Base-by-base conservation (phyloP, 2,113 vertebrate genomes). In the Leiothrix lutea region DNA sequence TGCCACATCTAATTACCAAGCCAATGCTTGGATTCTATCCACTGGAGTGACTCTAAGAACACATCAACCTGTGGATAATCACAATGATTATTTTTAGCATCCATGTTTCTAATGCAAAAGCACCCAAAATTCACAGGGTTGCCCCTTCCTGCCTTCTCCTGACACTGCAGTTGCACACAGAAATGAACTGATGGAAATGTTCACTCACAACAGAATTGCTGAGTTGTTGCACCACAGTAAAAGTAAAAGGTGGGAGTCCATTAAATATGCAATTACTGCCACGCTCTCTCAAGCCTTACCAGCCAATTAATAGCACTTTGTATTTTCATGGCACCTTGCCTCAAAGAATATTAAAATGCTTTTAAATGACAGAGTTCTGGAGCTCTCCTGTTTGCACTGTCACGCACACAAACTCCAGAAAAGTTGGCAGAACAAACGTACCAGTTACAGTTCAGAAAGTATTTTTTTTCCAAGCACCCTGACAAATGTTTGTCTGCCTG, bases 351-450 rank as follows among this genome's bases (percentile, higher is more conserved):
- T 47, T 13, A 69, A 92, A 91, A 85, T 54, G 45, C n/a, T 75
- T 79, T 87, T 45, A 84, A 72, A 84, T 22, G 62, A 35, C 54
- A 67, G 62, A 36, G 19, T 36, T 48, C 36, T 62, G 80, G 36
- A 75, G 40, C n/a, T 81, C 36, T 69, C 20, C 61, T 16, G 7
- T 65, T 62, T 35, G 61, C 44, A 65, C 60, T 35, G 12, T 7
- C 0, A 0, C 38, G 56, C 31, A 33, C 48, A 50, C n/a, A 51
- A 87, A 26, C 19, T 9, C 6, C 1, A 2, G 18, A 26, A n/a
- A 77, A 47, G 22, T 12, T 28, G 58, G 45, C 12, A 73, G 25
- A 36, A 18, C 61, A 36, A n/a, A 57, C 3, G 42, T 36, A 56
- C 12, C n/a, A 3, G 25, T 38, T 18, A 19, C 1, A 44, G 29